phyloP scores from a whole-genome alignment of 2,888 invertebrate genomes.

The Aspidiotus destructor region DNA sequence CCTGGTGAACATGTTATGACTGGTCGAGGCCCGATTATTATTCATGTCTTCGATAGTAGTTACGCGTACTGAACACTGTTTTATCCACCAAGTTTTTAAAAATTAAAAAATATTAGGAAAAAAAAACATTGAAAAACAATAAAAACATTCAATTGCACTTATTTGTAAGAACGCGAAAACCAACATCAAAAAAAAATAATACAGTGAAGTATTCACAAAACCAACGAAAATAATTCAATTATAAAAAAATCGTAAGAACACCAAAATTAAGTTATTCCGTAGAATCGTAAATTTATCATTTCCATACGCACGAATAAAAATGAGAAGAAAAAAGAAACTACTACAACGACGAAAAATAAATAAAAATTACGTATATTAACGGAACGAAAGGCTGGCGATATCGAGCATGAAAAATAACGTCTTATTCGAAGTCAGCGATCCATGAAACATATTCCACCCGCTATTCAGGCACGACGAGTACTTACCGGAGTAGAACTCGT shows the following conservation, averaged over 20 bases:
- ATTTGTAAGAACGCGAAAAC: constrained; percentile 3
- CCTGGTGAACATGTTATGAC: constrained; percentile 31
- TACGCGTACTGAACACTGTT: background rate
- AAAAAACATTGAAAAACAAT: background rate
- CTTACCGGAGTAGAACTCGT: constrained; percentile 19
- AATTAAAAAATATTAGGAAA: background rate
- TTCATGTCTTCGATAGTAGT: constrained; percentile 1
- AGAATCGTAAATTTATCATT: constrained; percentile 24
- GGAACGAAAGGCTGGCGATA: background rate
- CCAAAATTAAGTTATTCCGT: constrained; percentile 19
- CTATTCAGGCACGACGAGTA: constrained; percentile 25
- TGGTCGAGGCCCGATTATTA: constrained; percentile 20
- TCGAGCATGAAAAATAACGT: constrained; percentile 16
- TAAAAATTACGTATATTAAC: background rate
- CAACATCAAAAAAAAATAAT: background rate
- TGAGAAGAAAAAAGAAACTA: background rate
- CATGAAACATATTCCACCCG: constrained; percentile 29
- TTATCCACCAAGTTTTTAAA: background rate
- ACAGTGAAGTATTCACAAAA: constrained; percentile 8
- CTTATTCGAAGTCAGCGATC: constrained; percentile 26
- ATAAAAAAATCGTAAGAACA: background rate
- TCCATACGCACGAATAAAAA: constrained; percentile 5
- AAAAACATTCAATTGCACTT: no score
- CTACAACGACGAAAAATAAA: constrained; percentile 1
- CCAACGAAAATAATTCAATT: constrained; percentile 2